Evolutionary conservation across 2,113 vertebrate species (phyloP).

Genomic region (Terrapene triunguis): DNA sequence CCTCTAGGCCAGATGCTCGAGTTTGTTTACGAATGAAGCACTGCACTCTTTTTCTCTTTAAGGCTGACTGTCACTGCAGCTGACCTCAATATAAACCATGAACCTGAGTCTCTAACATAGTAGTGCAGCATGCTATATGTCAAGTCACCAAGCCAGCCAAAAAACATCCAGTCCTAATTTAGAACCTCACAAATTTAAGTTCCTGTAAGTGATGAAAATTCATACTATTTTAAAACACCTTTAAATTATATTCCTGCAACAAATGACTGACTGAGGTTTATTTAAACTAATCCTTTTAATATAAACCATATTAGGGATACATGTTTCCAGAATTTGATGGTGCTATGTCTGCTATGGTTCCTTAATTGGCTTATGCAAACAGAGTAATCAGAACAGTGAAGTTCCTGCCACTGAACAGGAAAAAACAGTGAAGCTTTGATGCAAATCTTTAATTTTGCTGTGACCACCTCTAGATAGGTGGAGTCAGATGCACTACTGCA

Average conservation of each 20-base stretch:
- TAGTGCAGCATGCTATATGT: conserved; percentile 41
- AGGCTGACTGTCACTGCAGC: conserved; percentile 52
- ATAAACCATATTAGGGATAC: not conserved
- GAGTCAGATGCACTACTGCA: not conserved
- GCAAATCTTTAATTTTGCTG: conserved; percentile 1
- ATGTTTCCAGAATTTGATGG: not conserved
- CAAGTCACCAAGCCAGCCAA: conserved; percentile 36
- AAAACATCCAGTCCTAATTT: conserved; percentile 48
- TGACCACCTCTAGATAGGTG: not conserved
- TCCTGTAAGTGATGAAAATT: conserved; percentile 43
- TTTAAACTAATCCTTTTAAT: conserved; percentile 4
- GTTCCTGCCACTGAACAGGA: not conserved
- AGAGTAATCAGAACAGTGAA: not conserved
- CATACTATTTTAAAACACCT: conserved; percentile 41
- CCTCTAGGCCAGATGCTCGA: conserved; percentile 7
- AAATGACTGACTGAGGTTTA: not conserved
- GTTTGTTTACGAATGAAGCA: conserved; percentile 30
- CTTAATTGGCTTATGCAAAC: not conserved
- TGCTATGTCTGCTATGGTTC: not conserved
- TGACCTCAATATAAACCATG: conserved; percentile 76
- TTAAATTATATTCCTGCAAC: conserved; percentile 10
- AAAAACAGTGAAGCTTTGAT: conserved; percentile 13
- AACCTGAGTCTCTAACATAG: conserved; percentile 56
- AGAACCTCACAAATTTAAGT: conserved; percentile 20
- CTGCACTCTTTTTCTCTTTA: conserved; percentile 28